Conservation (phyloP, 2,113 vertebrate genomes). For the Crotalus tigris region DNA sequence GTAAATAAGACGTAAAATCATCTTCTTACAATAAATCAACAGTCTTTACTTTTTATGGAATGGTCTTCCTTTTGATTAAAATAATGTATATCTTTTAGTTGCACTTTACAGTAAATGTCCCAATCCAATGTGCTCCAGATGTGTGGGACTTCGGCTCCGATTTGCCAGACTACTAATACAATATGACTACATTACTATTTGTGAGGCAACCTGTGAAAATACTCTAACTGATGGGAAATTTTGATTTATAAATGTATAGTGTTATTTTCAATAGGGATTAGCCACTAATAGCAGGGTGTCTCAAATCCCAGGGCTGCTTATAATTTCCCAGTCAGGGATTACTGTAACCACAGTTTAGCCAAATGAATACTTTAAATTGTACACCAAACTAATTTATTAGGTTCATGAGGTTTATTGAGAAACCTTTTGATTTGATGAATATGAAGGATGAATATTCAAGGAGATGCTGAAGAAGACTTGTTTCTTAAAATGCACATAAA, state of each 20-base stretch:
- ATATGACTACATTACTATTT: not conserved
- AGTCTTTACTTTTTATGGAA: not conserved
- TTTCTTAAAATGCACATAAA: conserved; percentile 6
- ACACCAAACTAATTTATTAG: not conserved
- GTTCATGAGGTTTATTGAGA: not conserved
- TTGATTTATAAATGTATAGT: not conserved
- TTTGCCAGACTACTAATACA: not conserved
- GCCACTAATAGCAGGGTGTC: not conserved
- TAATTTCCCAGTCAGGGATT: not conserved
- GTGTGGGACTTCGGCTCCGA: not conserved
- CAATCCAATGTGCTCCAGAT: not conserved
- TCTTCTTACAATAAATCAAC: not conserved
- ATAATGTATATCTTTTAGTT: not conserved
- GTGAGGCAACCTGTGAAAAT: not conserved
- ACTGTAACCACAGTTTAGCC: not conserved
- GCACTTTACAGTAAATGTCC: not conserved
- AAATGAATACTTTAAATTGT: not conserved
- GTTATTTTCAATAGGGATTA: not conserved
- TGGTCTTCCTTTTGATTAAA: not conserved
- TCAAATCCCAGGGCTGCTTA: not conserved
- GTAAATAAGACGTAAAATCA: not conserved
- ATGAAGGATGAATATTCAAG: not conserved
- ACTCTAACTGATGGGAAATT: not conserved
- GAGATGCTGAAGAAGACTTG: not conserved
- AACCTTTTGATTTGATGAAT: not conserved